These are phyloP conservation scores for Petromus typicus DNA, from an alignment of 2,113 vertebrate species.

Conservation along the genomic window DNA sequence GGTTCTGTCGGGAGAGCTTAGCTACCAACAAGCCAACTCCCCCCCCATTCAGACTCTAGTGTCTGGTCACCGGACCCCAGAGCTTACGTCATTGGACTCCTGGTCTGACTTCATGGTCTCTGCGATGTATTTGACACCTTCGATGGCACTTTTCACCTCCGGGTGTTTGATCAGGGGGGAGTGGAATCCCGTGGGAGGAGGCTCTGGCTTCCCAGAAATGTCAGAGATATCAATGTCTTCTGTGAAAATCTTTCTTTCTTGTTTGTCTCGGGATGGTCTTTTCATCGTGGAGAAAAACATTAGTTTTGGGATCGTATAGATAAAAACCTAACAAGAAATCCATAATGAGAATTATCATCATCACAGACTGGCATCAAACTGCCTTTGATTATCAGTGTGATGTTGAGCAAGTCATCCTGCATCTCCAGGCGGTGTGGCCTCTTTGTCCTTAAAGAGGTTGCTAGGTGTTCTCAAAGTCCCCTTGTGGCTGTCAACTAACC, in stretches of 20 bases:
- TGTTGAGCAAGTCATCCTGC: neutral
- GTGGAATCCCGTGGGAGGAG: conserved; percentile 92
- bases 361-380: neutral
- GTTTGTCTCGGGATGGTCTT: conserved; percentile 94
- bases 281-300: conserved; percentile 99
- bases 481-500: too few relatives aligned
- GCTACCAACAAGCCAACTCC: neutral
- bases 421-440: neutral
- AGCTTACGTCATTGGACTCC: conserved; percentile 95
- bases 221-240: conserved; percentile 98
- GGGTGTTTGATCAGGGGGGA: conserved; percentile 95
- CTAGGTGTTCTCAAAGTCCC: neutral
- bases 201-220: conserved; percentile 95
- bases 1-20: neutral
- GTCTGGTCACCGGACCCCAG: conserved; percentile 27
- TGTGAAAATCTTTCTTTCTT: conserved; percentile 90
- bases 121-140: conserved; percentile 98
- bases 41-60: neutral
- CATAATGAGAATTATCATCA: neutral
- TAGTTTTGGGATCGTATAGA: conserved; percentile 97
- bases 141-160: conserved; percentile 97
- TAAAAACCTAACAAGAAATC: conserved; percentile 92
- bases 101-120: conserved; percentile 98
- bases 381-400: neutral
- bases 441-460: neutral